phyloP scores from a whole-genome alignment of 2,888 invertebrate species.

The Lasioglossum vierecki region DNA sequence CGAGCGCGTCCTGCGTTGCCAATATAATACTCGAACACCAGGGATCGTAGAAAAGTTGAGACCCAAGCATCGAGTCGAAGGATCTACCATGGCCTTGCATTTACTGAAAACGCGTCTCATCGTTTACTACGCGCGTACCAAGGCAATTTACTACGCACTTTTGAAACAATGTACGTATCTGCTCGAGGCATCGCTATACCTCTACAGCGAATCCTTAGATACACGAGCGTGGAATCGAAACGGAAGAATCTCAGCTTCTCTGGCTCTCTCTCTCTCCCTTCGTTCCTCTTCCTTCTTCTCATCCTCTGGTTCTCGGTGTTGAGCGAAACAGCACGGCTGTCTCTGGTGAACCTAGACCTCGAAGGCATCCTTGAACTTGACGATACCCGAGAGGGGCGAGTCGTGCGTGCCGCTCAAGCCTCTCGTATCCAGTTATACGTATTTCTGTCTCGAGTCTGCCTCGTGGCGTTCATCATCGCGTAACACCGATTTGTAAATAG shows the following conservation, averaged over 20 bases:
- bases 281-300: not conserved
- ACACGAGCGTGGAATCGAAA: conserved; percentile 40
- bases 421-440: conserved; percentile 51
- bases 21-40: conserved; percentile 20
- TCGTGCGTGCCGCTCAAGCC: conserved; percentile 46
- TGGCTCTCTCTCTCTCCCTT: too few species aligned
- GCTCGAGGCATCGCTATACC: conserved; percentile 41
- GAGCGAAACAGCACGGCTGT: conserved; percentile 21
- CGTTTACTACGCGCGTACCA: conserved; percentile 40
- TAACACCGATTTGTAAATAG: conserved; percentile 71
- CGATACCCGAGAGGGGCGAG: conserved; percentile 55
- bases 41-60: conserved; percentile 21
- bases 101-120: conserved; percentile 41
- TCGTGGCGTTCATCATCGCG: conserved; percentile 71
- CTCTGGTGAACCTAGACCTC: conserved; percentile 62
- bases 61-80: conserved; percentile 3
- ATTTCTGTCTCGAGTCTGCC: conserved; percentile 51
- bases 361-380: conserved; percentile 68
- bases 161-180: conserved; percentile 57
- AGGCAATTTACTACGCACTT: conserved; percentile 39
- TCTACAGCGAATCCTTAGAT: conserved; percentile 37
- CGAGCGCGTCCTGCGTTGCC: conserved; percentile 3
- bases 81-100: conserved; percentile 27
- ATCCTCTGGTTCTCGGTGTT: not conserved
- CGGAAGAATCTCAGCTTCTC: conserved; percentile 35